Evolutionary conservation across 1,140 invertebrate genomes (phyloP), one percentile per base, ranked within the genome.

Genomic region (Caenorhabditis inopinata): DNA sequence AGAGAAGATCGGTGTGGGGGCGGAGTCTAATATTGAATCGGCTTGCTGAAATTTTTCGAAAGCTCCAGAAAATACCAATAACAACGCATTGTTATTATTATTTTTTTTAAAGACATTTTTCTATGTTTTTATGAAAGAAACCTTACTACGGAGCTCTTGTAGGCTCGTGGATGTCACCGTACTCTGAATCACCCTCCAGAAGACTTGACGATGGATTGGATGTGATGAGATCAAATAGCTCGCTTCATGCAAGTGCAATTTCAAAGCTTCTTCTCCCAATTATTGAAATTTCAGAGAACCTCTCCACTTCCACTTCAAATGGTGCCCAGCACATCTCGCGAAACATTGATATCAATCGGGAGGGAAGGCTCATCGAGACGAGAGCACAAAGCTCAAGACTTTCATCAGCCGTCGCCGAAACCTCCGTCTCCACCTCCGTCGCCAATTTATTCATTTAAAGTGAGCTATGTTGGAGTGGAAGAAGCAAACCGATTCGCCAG

Each of bases 241-340:
- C 58, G 21, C 32, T 68, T 38, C 58, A 68, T 68, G 58, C 38
- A 21, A 38, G 32, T 68, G 6, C 5, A 42, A 42, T 32, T 27
- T 21, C 38, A 11, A 9, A 21, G 32, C 11, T 21, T 14, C 12
- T n/a, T 35, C 7, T 58, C 18, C 12, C 35, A 1, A 32, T 32
- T n/a, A 4, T 68, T 32, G 25, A 51, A 18, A 9, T 42, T 68
- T 21, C 58, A 68, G 58, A 68, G 58, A 38, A 9, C n/a, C 18
- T 68, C 58, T 38, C 58, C 58, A 21, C 58, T 68, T 42, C 58
- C 58, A 68, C 35, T 68, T 42, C 58, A 68, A 68, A 68, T 68
- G 58, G 58, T 68, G 38, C 58, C 58, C 11, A 68, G 58, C 27
- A 68, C 58, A 68, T 68, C 58, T 11, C 29, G 58, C 23, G 58